Evolutionary conservation across 2,888 invertebrate species (phyloP), one percentile per base, ranked within the genome.

Genomic region (Leptopterna dolabrata): DNA sequence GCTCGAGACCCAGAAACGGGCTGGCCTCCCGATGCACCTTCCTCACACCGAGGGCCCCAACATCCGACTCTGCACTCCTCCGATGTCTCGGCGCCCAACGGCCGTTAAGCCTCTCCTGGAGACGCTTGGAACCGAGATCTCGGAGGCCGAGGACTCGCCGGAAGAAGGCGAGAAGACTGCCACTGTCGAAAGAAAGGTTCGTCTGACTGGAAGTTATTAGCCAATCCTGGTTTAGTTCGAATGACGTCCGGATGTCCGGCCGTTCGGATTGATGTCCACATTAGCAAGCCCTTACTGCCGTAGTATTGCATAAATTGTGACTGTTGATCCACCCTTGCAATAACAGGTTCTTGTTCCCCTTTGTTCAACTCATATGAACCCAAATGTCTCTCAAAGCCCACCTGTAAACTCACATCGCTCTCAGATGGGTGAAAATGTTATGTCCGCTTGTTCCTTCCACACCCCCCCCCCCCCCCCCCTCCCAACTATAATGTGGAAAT

Each of bases 131-230:
- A 95, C 95, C 16, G 96, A 96, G 93, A 93, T 96, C 89, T 97
- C 97, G 13, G 97, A 97, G 91, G 96, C 97, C 83, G 97, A 97
- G 91, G 94, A 95, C 87, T 96, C 96, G 90, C 96, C 96, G 0
- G 95, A 96, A 84, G 96, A 97, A 90, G 94, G 94, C 30, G 95
- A 95, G 89, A 95, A 95, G 91, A 95, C 95, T 29, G 95, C 95
- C 27, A 95, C 95, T 0, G 95, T 95, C 19, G 95, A 96, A 91
- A 92, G 95, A 87, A 95, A 95, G 91, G 91, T 91, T 88, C 88
- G 90, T 71, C 14, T 36, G 7, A 36, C 2, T 7, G 7, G 36
- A 7, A 36, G 36, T 36, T 36, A 36, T 36, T 36, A 4, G n/a
- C n/a, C n/a, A n/a, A n/a, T 63, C 63, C 19, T 9, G 24, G 2